Conservation (phyloP, 2,888 invertebrate genomes). For the Stenodema calcarata region DNA sequence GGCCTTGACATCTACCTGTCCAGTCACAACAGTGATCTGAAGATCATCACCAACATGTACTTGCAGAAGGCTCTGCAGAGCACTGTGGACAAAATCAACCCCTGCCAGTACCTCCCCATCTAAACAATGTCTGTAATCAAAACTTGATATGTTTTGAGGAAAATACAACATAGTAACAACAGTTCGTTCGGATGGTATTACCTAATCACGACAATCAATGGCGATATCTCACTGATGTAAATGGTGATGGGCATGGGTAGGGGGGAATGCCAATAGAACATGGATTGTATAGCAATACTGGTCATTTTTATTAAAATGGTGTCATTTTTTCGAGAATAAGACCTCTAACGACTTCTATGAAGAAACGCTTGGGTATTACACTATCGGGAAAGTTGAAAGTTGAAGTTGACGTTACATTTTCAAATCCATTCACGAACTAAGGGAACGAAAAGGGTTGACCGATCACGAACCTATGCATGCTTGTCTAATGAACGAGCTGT, state of each 20-base stretch:
- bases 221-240: no score
- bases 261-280: no score
- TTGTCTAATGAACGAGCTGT: slow-evolving; percentile 3
- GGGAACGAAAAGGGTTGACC: slow-evolving; percentile 17
- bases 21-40: slow-evolving; percentile 3
- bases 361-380: background rate
- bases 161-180: no score
- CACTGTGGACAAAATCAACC: slow-evolving; percentile 17
- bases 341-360: background rate
- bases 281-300: no score
- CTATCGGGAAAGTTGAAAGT: slow-evolving; percentile 14
- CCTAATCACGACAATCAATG: no score
- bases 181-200: no score
- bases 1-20: slow-evolving; percentile 37
- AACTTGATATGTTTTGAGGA: background rate
- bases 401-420: slow-evolving; percentile 16
- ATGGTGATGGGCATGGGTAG: no score
- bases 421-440: background rate
- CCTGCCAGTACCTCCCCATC: slow-evolving; percentile 33
- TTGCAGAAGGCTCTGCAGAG: slow-evolving; percentile 8
- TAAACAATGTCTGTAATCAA: background rate
- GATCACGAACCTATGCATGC: slow-evolving; percentile 21
- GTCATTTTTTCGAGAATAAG: no score
- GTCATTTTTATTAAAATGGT: no score
- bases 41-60: slow-evolving; percentile 3